Evolutionary conservation across 2,797 vertebrate genomes (phyloP).

Genomic region (Sus cebifrons): DNA sequence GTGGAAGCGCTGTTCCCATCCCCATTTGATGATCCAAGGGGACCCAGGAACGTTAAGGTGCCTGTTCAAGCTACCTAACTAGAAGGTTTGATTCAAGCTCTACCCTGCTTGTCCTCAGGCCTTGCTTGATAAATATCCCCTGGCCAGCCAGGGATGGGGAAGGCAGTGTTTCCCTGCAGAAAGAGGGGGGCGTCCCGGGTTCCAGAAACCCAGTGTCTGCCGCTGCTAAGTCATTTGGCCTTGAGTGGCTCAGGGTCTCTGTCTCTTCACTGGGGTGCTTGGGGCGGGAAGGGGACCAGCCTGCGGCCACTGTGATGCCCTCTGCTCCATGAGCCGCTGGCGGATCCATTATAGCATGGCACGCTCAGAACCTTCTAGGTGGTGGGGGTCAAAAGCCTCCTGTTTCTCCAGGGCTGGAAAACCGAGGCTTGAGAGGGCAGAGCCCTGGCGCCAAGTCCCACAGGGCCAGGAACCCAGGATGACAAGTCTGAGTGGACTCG

Average conservation of each 20-base stretch:
- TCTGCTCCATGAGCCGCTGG: rapidly evolving
- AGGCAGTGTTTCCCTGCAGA: background rate
- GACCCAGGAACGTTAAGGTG: background rate
- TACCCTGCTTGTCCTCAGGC: background rate
- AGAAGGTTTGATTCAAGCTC: background rate
- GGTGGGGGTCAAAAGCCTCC: background rate
- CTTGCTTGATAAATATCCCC: background rate
- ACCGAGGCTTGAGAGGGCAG: background rate
- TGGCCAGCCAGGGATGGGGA: background rate
- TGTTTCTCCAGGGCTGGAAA: background rate
- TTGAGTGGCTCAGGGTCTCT: background rate
- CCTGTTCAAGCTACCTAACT: background rate
- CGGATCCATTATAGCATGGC: background rate
- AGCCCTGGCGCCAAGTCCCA: background rate
- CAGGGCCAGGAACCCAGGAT: background rate
- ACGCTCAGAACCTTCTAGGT: background rate
- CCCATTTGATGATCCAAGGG: background rate
- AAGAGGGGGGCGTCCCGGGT: rapidly evolving
- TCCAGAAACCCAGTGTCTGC: background rate
- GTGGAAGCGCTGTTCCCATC: background rate
- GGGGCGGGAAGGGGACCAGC: background rate
- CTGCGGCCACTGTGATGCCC: background rate
- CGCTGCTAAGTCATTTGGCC: background rate
- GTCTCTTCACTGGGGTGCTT: background rate
- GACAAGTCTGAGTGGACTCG: background rate